These are phyloP conservation scores for Amphiprion ocellaris DNA, from an alignment of 2,113 vertebrate genomes.

Conservation along the genomic window DNA sequence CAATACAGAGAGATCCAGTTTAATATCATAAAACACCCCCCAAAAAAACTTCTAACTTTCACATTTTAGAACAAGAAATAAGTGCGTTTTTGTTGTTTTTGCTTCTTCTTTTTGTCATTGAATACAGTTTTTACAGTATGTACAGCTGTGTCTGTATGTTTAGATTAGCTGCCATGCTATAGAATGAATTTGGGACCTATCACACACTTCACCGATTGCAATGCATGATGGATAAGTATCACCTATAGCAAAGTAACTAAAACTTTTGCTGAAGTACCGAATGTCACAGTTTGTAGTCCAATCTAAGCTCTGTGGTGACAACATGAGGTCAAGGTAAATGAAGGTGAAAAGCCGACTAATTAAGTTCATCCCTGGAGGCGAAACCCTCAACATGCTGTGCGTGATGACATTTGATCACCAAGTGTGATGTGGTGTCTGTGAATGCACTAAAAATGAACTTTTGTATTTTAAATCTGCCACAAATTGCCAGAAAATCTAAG, in stretches of 20 bases:
- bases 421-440: constrained; percentile 38
- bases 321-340: constrained; percentile 50
- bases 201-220: background rate
- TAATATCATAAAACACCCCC: too few species aligned
- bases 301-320: background rate
- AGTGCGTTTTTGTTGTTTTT: too few species aligned
- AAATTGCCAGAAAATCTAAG: background rate
- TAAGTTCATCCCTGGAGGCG: constrained; percentile 40
- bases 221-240: background rate
- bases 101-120: too few species aligned
- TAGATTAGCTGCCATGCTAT: background rate
- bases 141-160: background rate
- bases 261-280: background rate
- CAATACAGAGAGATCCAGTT: too few species aligned
- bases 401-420: constrained; percentile 57
- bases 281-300: background rate
- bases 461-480: constrained; percentile 11
- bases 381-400: constrained; percentile 48
- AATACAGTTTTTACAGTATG: too few species aligned
- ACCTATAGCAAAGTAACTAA: background rate
- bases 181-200: background rate
- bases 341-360: constrained; percentile 60
- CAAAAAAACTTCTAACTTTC: too few species aligned
- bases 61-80: too few species aligned
- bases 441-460: constrained; percentile 35